Evolutionary conservation across 2,888 invertebrate species (phyloP).

Genomic region (Boloria euphrosyne): DNA sequence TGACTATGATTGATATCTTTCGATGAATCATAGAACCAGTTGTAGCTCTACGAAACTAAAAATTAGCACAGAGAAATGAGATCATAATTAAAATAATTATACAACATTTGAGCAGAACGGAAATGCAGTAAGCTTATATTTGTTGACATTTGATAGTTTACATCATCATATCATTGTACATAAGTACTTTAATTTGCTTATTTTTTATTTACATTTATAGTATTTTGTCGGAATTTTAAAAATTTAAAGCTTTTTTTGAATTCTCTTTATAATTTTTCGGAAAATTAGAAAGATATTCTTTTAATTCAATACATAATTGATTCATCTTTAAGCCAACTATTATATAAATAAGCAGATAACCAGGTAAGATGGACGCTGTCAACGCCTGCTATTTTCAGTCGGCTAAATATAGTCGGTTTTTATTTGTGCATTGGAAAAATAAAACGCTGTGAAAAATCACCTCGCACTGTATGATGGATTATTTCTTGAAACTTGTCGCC

Average conservation of each 20-base stretch:
- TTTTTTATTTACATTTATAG: not conserved
- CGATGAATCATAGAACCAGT: slow-evolving; percentile 37
- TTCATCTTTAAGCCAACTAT: not conserved
- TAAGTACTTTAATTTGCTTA: not conserved
- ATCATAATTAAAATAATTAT: slow-evolving; percentile 39
- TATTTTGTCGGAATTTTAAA: not conserved
- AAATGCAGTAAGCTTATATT: slow-evolving; percentile 41
- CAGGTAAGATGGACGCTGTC: slow-evolving; percentile 68
- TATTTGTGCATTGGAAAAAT: slow-evolving; percentile 74
- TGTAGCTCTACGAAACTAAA: slow-evolving; percentile 19
- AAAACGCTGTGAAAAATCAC: slow-evolving; percentile 77
- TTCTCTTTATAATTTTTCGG: too few species aligned
- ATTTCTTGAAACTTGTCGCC: slow-evolving; percentile 68
- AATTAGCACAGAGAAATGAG: slow-evolving; percentile 31
- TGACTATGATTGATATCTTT: slow-evolving; percentile 32
- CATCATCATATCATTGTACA: not conserved
- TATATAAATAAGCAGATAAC: slow-evolving; percentile 10
- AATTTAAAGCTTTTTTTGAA: too few species aligned
- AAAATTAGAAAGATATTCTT: too few species aligned
- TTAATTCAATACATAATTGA: not conserved
- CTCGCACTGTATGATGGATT: slow-evolving; percentile 77
- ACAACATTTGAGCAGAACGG: slow-evolving; percentile 37
- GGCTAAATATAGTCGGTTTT: slow-evolving; percentile 65
- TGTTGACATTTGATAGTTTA: slow-evolving; percentile 24
- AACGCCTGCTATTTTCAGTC: slow-evolving; percentile 44